Evolutionary conservation across 2,113 vertebrate species (phyloP).

Genomic region (Labeo catla): DNA sequence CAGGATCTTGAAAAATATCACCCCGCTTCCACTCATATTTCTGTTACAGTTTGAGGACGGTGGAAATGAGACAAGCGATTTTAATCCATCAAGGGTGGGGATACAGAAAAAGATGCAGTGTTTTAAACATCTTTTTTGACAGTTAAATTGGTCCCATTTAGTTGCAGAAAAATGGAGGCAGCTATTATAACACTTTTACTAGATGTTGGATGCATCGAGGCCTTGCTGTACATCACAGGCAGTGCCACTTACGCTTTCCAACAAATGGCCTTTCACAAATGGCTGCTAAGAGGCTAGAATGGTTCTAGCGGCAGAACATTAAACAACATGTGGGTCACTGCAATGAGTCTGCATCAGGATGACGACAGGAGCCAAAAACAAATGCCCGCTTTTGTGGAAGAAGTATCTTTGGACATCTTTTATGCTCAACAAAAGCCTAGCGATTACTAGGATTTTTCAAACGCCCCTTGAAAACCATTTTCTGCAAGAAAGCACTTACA

Average conservation of each 20-base stretch:
- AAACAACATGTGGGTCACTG: constrained; percentile 48
- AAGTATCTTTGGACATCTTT: not conserved
- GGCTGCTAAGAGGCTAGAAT: constrained; percentile 54
- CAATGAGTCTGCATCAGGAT: constrained; percentile 45
- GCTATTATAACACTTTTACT: constrained; percentile 69
- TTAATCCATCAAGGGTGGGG: constrained; percentile 62
- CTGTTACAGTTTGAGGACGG: constrained; percentile 44
- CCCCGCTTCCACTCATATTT: constrained; percentile 41
- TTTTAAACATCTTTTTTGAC: constrained; percentile 70
- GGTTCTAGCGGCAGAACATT: constrained; percentile 45
- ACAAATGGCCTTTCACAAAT: constrained; percentile 65
- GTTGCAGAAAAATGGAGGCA: constrained; percentile 64
- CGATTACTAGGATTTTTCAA: constrained; percentile 37
- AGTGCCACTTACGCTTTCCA: constrained; percentile 62
- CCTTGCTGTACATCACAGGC: constrained; percentile 65
- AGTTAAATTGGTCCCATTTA: constrained; percentile 74
- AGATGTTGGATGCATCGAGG: constrained; percentile 62
- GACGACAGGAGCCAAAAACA: constrained; percentile 40
- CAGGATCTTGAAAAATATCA: constrained; percentile 53
- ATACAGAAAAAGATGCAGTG: constrained; percentile 65
- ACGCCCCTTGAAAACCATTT: not conserved
- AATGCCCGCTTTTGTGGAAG: not conserved
- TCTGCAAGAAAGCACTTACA: not conserved
- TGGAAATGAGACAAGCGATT: constrained; percentile 61
- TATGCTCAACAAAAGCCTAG: not conserved